phyloP scores from a whole-genome alignment of 2,113 vertebrate species.

The Tachysurus vachellii region DNA sequence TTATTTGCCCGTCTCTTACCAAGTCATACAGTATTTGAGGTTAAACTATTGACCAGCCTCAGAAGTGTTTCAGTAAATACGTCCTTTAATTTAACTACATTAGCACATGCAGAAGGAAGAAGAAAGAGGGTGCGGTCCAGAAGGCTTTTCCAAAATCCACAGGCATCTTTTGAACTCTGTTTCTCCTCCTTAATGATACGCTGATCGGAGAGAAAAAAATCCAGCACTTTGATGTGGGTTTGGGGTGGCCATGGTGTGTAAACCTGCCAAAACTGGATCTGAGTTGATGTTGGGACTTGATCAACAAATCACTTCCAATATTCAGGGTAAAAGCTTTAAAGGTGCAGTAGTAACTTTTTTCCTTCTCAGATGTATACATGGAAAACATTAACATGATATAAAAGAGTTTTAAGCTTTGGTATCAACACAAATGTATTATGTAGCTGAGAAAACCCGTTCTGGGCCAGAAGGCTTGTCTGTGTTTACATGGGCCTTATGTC shows the following conservation, averaged over 20 bases:
- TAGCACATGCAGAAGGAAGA: slow-evolving; percentile 44
- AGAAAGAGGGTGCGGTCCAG: slow-evolving; percentile 43
- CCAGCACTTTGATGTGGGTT: slow-evolving; percentile 54
- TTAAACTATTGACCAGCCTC: background rate
- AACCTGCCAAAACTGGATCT: slow-evolving; percentile 49
- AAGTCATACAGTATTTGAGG: slow-evolving; percentile 9
- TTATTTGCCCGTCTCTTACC: background rate
- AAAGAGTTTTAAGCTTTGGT: background rate
- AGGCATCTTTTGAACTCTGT: slow-evolving; percentile 54
- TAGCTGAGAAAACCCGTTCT: background rate
- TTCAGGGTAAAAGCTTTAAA: background rate
- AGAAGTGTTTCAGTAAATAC: background rate
- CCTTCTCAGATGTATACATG: background rate
- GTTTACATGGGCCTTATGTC: background rate
- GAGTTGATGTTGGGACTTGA: slow-evolving; percentile 21
- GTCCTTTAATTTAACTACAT: slow-evolving; percentile 48
- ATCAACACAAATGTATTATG: background rate
- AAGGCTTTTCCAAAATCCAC: slow-evolving; percentile 43
- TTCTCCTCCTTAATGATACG: slow-evolving; percentile 66
- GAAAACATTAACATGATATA: background rate
- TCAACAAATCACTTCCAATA: slow-evolving; percentile 30
- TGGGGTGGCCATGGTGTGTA: slow-evolving; percentile 38
- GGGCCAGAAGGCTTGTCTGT: background rate
- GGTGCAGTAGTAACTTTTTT: background rate
- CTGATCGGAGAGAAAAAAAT: slow-evolving; percentile 51